Evolutionary conservation across 2,888 invertebrate species (phyloP).

Genomic region (Micoletzkya japonica): DNA sequence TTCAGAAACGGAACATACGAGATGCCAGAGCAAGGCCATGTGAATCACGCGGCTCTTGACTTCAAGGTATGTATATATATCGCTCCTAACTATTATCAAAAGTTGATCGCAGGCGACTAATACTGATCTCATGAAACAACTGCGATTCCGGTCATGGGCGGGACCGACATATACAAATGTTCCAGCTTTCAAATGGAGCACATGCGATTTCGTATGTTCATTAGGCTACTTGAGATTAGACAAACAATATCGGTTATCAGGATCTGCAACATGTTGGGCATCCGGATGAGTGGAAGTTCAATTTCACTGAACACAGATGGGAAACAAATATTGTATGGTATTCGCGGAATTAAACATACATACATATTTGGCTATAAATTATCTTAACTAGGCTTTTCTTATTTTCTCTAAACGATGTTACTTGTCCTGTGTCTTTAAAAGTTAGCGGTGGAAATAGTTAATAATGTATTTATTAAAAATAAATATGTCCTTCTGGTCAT

Average conservation of each 20-base stretch:
- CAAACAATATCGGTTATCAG: not conserved
- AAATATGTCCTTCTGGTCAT: too few species aligned
- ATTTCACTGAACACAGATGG: constrained; percentile 67
- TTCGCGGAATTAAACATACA: too few species aligned
- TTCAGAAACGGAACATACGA: constrained; percentile 74
- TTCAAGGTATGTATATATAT: constrained; percentile 71
- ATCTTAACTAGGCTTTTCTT: too few species aligned
- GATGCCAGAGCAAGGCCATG: constrained; percentile 73
- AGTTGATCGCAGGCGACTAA: constrained; percentile 64
- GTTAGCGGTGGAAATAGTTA: too few species aligned
- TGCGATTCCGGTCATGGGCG: constrained; percentile 71
- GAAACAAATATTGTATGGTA: constrained; percentile 57
- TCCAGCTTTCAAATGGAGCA: constrained; percentile 80
- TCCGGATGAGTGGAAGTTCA: constrained; percentile 78
- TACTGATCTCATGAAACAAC: constrained; percentile 58
- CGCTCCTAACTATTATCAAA: too few species aligned
- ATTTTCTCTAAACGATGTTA: too few species aligned
- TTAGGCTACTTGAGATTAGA: not conserved
- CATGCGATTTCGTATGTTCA: constrained; percentile 71
- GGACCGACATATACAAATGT: constrained; percentile 70
- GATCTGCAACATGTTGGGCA: constrained; percentile 72
- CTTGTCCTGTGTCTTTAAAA: too few species aligned
- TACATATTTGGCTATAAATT: too few species aligned
- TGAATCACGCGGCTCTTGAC: constrained; percentile 76
- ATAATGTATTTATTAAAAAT: too few species aligned